Evolutionary conservation across 2,113 vertebrate species (phyloP).

Genomic region (Petromus typicus): DNA sequence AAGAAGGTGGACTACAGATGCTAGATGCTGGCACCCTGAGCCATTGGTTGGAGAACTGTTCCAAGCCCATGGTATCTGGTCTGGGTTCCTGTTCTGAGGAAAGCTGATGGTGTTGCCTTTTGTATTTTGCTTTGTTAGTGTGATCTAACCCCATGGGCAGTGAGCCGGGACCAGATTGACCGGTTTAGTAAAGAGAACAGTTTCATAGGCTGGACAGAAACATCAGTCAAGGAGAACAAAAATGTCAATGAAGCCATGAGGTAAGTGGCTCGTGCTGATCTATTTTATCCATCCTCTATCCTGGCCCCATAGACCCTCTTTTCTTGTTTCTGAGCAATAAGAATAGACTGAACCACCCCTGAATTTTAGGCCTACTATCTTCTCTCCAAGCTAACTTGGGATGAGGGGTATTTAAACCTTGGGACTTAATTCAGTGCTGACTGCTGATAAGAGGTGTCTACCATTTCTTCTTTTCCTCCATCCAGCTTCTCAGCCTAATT

Average conservation of each 20-base stretch:
- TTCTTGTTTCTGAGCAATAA: not conserved
- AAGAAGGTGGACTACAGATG: slow-evolving; percentile 15
- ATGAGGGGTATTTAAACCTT: not conserved
- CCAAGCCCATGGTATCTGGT: not conserved
- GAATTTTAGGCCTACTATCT: not conserved
- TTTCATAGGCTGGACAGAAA: slow-evolving; percentile 93
- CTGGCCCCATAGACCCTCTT: not conserved
- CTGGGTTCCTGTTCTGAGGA: not conserved
- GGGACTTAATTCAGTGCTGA: not conserved
- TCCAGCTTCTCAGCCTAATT: not conserved
- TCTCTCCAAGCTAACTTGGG: not conserved
- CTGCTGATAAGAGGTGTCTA: not conserved
- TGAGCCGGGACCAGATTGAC: slow-evolving; percentile 90
- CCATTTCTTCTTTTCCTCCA: not conserved
- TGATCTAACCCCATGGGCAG: slow-evolving; percentile 90
- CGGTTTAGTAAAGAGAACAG: slow-evolving; percentile 92
- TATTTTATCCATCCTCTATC: not conserved
- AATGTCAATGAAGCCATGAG: slow-evolving; percentile 92
- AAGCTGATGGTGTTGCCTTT: slow-evolving; percentile 31
- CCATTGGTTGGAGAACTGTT: not conserved
- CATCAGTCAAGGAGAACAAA: slow-evolving; percentile 94
- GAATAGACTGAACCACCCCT: not conserved
- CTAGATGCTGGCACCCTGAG: not conserved
- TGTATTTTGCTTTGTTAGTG: slow-evolving; percentile 85
- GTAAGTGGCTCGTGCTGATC: slow-evolving; percentile 79